Evolutionary conservation across 2,888 invertebrate species (phyloP), one percentile per base, ranked within the genome.

Genomic region (Acanthosepion pharaonis): DNA sequence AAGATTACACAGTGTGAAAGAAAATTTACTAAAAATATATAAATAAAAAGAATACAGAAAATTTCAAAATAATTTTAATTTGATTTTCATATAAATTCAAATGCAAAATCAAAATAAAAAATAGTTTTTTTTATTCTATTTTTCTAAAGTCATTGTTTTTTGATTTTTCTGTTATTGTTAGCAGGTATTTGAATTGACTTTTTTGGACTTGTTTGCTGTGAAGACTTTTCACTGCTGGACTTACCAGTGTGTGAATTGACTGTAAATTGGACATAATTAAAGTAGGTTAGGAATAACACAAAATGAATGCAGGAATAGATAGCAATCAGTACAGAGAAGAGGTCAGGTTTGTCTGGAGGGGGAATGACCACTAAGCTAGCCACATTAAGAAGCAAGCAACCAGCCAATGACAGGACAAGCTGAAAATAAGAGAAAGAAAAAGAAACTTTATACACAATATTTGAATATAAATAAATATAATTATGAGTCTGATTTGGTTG

Each of bases 291-390:
- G 96, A 98, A 98, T 25, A 96, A 95, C n/a, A 98, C 95, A 97
- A 99, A 99, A 98, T 99, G 99, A 4, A 97, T 97, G 97, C 98
- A 99, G 20, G 98, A 98, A 97, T 98, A 99, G 18, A 98, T 97
- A 0, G 99, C 98, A 95, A 99, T 98, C 51, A 99, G 97, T 94
- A 99, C 97, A 0, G 99, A 98, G 97, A 98, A 99, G 91, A 99
- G 97, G 98, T 99, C 98, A 0, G 99, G 99, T 96, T 98, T 98
- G 95, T 98, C 98, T 0, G 97, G 96, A 0, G 99, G 99, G 5
- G 99, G 98, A 94, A 98, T 97, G 0, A 98, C 96, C 94, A 98
- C 97, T 49, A 98, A 97, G 78, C 98, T 98, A 0, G 98, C 97
- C 1, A 98, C 91, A 4, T 98, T 98, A 95, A 99, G 97, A 94